Percentiles rank a stretch among this genome's conserved stretches.
These are phyloP conservation scores for Heterodera carotae DNA, from an alignment of 1,140 invertebrate genomes.

Conservation along the genomic window DNA sequence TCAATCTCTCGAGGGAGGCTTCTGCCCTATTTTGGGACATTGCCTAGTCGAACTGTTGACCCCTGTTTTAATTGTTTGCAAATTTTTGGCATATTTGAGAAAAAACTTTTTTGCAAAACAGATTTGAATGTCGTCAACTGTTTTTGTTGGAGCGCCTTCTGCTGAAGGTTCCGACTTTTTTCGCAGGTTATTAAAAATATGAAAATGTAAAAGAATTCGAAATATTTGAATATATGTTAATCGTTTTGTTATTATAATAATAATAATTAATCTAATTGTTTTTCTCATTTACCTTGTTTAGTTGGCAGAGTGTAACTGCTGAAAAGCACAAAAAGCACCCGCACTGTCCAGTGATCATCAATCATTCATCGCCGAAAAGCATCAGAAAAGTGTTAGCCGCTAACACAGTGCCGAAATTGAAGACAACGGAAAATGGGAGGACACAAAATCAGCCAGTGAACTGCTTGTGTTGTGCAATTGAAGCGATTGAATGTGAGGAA, in stretches of 20 bases:
- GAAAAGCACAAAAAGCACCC: not conserved
- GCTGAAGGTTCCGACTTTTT: not conserved
- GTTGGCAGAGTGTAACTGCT: not conserved
- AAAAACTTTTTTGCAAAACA: not conserved
- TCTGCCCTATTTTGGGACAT: too few species aligned
- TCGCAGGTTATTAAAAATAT: not conserved
- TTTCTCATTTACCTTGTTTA: not conserved
- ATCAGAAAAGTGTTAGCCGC: conserved; percentile 2
- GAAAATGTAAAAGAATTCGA: too few species aligned
- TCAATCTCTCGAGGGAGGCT: too few species aligned
- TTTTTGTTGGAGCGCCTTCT: not conserved
- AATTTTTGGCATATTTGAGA: too few species aligned
- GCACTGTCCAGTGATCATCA: not conserved
- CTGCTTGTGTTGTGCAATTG: not conserved
- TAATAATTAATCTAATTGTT: not conserved
- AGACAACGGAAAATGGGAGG: not conserved
- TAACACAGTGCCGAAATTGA: not conserved
- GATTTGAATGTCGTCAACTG: not conserved
- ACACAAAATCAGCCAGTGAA: not conserved
- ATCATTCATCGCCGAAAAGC: conserved; percentile 4
- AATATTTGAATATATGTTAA: too few species aligned
- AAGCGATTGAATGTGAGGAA: not conserved
- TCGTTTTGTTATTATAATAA: too few species aligned
- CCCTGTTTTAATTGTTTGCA: too few species aligned
- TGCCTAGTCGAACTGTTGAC: too few species aligned